A percentile compares a stretch with the other conserved stretches of the same genome.
phyloP scores from a whole-genome alignment of 35 echinoderm and acorn worm species.

The Apostichopus parvimensis region DNA sequence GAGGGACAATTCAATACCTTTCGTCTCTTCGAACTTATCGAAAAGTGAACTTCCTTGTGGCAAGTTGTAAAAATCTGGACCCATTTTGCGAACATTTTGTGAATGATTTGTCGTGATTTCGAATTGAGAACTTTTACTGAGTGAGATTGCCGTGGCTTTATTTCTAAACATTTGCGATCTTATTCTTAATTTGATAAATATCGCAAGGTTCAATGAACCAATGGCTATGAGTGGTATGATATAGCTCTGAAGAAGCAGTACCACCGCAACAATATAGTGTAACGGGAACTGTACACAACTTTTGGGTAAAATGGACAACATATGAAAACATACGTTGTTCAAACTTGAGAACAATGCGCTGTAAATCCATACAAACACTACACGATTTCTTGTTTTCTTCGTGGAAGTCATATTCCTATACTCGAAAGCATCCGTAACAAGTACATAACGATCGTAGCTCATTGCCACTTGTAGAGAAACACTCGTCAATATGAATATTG shows the following conservation, averaged over 20 bases:
- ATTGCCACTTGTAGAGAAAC: background rate
- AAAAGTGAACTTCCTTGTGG: no score
- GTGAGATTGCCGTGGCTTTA: background rate
- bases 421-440: constrained; percentile 3
- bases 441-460: constrained; percentile 14
- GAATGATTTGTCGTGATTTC: background rate
- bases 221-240: background rate
- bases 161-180: background rate
- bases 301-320: background rate
- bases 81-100: background rate
- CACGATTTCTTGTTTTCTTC: background rate
- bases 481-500: background rate
- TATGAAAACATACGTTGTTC: no score
- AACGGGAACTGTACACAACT: background rate
- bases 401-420: background rate
- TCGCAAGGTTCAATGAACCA: background rate
- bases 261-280: background rate
- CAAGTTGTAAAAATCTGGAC: no score
- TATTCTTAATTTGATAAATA: constrained; percentile 3
- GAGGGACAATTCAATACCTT: background rate
- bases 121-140: background rate
- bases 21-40: no score
- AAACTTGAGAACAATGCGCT: background rate
- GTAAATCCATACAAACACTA: background rate
- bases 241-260: background rate